Evolutionary conservation across 2,113 vertebrate genomes (phyloP).

Genomic region (Tautogolabrus adspersus): DNA sequence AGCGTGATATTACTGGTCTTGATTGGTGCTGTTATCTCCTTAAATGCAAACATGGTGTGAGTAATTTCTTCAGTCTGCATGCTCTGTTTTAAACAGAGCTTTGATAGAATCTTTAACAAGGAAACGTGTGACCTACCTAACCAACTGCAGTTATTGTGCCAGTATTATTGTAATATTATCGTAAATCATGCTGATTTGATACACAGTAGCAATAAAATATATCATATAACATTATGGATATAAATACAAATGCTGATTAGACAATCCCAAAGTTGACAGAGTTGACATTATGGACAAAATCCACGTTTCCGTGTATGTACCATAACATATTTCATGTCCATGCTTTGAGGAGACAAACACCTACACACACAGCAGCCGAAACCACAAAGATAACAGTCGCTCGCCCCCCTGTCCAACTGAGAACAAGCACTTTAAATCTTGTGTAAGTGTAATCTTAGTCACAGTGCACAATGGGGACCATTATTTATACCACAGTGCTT

Average conservation of each 20-base stretch:
- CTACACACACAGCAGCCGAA: constrained; percentile 14
- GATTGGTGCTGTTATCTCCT: constrained; percentile 5
- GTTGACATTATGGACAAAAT: not conserved
- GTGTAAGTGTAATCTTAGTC: constrained; percentile 30
- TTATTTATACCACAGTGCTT: constrained; percentile 33
- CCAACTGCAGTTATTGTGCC: not conserved
- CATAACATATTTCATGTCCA: not conserved
- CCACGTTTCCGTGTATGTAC: not conserved
- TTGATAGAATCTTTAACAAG: no score
- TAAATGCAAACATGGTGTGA: constrained; percentile 15
- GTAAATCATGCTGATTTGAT: not conserved
- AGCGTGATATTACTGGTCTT: constrained; percentile 6
- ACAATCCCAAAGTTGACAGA: not conserved
- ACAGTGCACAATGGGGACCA: constrained; percentile 38
- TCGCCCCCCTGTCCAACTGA: constrained; percentile 39
- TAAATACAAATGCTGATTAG: not conserved
- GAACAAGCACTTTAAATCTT: constrained; percentile 39
- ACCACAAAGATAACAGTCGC: constrained; percentile 21
- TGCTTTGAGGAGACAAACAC: constrained; percentile 1
- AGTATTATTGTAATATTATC: not conserved
- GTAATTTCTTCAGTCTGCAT: not conserved
- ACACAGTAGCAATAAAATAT: not conserved
- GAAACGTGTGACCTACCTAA: not conserved
- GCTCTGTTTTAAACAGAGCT: not conserved
- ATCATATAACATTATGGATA: not conserved